Evolutionary conservation across 2,888 invertebrate genomes (phyloP), one percentile per base, ranked within the genome.

Genomic region (Laothoe populi): DNA sequence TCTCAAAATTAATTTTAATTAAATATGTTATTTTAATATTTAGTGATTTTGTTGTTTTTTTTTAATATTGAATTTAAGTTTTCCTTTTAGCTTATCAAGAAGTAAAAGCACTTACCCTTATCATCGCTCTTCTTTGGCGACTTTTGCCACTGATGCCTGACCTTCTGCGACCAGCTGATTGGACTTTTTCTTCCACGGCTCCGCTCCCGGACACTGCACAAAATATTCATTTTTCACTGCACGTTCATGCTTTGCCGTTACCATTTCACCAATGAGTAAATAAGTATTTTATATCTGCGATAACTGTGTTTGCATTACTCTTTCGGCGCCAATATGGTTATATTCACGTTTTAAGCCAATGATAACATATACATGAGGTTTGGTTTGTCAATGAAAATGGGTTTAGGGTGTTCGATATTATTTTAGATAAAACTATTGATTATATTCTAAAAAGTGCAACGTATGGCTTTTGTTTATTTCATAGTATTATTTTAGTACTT

Each of bases 151-250:
- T 95, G 95, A 66, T 94, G 93, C 49, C 95, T 85, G 45, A 94
- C 94, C 81, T 95, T 95, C 74, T 94, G 94, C 11, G 95, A 94
- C 95, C 95, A 95, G 73, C 94, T 94, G 48, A 93, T 83, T 0
- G 94, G 93, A 71, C 93, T 92, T 65, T 94, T 94, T 63, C 93
- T 89, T 3, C 90, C 87, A 23, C 93, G 88, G 69, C 92, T 92
- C 49, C 92, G 84, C 70, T 94, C 94, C 2, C 93, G 87, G 26
- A 94, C 91, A 70, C 94, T 94, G 86, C 63, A 73, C 65, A 79
- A 69, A 70, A 80, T 70, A 70, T 81, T 69, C 78, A 86, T 82
- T 66, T 72, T 65, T 61, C n/a, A 4, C 4, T 10, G 21, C 53
- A 19, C 21, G 53, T 53, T 19, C 53, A 35, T 19, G 19, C 11